Percentiles rank a stretch among this genome's conserved stretches.
These are phyloP conservation scores for Drosophila melanica DNA, from an alignment of 1,140 invertebrate genomes.

Conservation along the genomic window DNA sequence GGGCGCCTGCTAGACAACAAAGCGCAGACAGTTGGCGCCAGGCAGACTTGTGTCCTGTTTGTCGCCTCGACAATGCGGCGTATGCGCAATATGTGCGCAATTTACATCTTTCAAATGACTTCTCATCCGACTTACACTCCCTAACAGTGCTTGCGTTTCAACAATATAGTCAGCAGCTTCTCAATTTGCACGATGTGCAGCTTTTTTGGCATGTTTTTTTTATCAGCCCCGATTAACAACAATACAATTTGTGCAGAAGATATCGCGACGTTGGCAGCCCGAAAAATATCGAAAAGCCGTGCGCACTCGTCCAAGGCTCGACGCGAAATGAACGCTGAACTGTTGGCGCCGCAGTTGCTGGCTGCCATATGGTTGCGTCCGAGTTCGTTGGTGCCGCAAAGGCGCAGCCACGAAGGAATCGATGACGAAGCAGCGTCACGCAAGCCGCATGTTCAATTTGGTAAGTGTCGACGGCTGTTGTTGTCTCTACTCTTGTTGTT, in stretches of 20 bases:
- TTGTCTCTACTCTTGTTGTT: slow-evolving; percentile 10
- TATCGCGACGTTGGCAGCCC: neutral
- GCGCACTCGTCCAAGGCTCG: slow-evolving; percentile 38
- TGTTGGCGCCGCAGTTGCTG: slow-evolving; percentile 16
- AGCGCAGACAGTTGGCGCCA: slow-evolving; percentile 53
- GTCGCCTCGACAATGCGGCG: neutral
- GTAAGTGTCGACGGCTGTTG: slow-evolving; percentile 65
- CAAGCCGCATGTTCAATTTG: slow-evolving; percentile 71
- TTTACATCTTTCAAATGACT: too few relatives aligned
- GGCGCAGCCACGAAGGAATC: slow-evolving; percentile 53
- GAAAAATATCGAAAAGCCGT: slow-evolving; percentile 18
- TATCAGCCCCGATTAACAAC: neutral
- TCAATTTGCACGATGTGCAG: slow-evolving; percentile 40
- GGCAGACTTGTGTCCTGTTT: slow-evolving; percentile 34
- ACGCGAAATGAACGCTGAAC: slow-evolving; percentile 42
- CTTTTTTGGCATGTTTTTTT: slow-evolving; percentile 42
- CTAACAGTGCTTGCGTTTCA: slow-evolving; percentile 68
- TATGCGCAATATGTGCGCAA: slow-evolving; percentile 37
- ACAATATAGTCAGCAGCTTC: slow-evolving; percentile 57
- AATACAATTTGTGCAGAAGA: slow-evolving; percentile 12
- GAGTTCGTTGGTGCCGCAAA: slow-evolving; percentile 36
- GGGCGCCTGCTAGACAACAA: slow-evolving; percentile 44
- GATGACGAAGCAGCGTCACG: slow-evolving; percentile 71
- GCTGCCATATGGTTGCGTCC: slow-evolving; percentile 45
- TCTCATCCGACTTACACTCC: slow-evolving; percentile 7